Conservation (phyloP, 1,140 invertebrate species). For the Potamilus streckersoni region DNA sequence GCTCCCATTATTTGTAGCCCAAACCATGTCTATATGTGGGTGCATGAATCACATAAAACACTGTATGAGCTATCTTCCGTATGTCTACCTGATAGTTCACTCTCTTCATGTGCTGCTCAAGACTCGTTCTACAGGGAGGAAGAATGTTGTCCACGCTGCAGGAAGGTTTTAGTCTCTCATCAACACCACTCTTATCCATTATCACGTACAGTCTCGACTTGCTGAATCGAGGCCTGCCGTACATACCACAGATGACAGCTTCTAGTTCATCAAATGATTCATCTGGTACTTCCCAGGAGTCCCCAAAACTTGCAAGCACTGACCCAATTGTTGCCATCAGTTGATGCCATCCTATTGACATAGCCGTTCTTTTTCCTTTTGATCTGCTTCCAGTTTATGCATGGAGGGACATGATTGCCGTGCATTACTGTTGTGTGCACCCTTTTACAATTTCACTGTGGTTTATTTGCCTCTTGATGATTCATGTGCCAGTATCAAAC, state of each 20-base stretch:
- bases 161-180: background rate
- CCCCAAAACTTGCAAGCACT: background rate
- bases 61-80: background rate
- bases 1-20: no score
- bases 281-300: background rate
- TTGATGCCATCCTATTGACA: background rate
- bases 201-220: constrained; percentile 9
- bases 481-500: constrained; percentile 33
- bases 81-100: constrained; percentile 6
- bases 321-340: background rate
- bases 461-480: constrained; percentile 20
- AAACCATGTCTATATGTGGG: background rate
- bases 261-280: background rate
- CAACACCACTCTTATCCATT: constrained; percentile 3
- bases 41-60: background rate
- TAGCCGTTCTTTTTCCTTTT: background rate
- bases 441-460: background rate
- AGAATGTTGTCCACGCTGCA: background rate
- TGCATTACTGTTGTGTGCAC: constrained; percentile 3
- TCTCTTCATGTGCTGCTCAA: constrained; percentile 10
- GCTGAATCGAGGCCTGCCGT: background rate
- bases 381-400: background rate
- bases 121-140: background rate
- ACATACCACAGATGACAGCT: constrained; percentile 1
- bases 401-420: background rate